Percentiles rank a stretch among this genome's conserved stretches.
Conservation (phyloP, 2,113 vertebrate genomes). For the Naja naja region DNA sequence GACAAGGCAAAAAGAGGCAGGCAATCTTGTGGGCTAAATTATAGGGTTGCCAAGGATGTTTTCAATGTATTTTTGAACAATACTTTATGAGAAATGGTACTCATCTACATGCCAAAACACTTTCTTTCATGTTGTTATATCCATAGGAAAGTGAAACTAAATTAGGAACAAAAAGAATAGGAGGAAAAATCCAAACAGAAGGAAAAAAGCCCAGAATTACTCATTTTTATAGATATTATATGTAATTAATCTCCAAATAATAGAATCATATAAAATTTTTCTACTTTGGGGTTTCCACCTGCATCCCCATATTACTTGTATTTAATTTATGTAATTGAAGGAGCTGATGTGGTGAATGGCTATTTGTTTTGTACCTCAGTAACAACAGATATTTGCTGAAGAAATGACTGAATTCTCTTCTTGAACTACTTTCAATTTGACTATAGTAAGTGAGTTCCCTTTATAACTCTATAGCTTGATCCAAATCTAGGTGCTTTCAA, state of each 20-base stretch:
- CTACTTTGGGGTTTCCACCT: background rate
- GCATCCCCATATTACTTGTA: background rate
- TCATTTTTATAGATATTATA: background rate
- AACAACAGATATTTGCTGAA: background rate
- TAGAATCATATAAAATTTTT: background rate
- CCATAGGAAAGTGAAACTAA: background rate
- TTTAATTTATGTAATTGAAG: background rate
- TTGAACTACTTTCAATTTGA: background rate
- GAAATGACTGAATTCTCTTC: background rate
- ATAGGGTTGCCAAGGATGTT: background rate
- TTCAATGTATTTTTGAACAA: conserved; percentile 6
- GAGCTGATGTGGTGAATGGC: background rate
- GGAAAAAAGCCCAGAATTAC: background rate
- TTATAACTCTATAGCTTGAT: background rate
- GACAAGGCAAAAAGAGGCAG: conserved; percentile 4
- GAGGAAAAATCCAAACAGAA: background rate
- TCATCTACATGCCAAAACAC: background rate
- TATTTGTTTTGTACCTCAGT: background rate
- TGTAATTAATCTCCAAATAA: background rate
- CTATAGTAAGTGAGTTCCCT: background rate
- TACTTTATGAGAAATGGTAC: background rate
- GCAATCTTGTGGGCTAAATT: conserved; percentile 7
- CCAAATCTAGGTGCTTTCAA: background rate
- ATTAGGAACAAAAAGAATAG: background rate
- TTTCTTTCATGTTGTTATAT: background rate